A percentile compares a stretch with the other conserved stretches of the same genome.
These are phyloP conservation scores for Salvator merianae DNA, from an alignment of 2,113 vertebrate genomes.

Conservation along the genomic window DNA sequence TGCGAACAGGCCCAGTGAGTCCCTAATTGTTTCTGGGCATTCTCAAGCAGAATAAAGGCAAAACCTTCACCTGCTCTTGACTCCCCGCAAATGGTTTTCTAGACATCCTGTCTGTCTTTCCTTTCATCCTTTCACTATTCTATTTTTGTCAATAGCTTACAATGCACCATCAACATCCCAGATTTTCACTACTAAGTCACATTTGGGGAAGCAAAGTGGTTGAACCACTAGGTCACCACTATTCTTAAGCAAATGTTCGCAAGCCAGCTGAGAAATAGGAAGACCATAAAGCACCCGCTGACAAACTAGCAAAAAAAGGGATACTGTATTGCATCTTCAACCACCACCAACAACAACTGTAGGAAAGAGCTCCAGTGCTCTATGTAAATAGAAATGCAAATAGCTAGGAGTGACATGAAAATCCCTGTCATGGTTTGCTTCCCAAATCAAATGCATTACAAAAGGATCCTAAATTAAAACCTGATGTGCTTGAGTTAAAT, in stretches of 20 bases:
- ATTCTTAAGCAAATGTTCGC: not conserved
- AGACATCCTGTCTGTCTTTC: no score
- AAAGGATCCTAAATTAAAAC: conserved; percentile 40
- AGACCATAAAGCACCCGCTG: not conserved
- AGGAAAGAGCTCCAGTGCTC: conserved; percentile 12
- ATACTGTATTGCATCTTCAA: conserved; percentile 1
- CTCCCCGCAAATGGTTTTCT: no score
- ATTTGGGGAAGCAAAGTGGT: not conserved
- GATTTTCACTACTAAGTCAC: not conserved
- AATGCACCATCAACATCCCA: not conserved
- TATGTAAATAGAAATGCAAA: conserved; percentile 29
- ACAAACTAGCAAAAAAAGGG: not conserved
- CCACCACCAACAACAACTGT: no score
- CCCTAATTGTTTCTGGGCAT: no score
- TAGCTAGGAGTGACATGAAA: conserved; percentile 10
- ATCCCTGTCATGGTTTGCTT: conserved; percentile 2
- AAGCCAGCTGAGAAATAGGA: not conserved
- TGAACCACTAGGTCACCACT: not conserved
- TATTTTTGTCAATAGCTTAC: not conserved
- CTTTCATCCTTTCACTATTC: not conserved
- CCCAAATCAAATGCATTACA: conserved; percentile 22
- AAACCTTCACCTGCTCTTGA: no score
- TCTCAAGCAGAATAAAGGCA: no score
- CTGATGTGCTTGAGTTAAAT: conserved; percentile 46
- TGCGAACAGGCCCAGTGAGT: no score